Evolutionary conservation across 2,888 invertebrate species (phyloP).

Genomic region (Troilus luridus): DNA sequence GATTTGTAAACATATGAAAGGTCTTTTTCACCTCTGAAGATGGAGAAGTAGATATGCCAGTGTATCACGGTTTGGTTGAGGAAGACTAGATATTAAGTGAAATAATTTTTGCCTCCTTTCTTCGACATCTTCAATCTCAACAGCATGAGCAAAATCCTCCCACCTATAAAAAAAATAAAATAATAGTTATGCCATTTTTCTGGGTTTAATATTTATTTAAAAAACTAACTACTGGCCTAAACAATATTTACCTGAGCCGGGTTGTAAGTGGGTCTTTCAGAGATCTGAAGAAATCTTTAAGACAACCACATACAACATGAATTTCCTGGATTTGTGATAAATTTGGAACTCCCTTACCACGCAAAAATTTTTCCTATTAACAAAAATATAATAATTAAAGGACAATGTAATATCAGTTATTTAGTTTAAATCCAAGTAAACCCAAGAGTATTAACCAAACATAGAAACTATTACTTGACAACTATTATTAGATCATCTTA

Average conservation of each 20-base stretch:
- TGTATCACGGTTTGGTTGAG: slow-evolving; percentile 94
- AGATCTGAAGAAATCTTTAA: slow-evolving; percentile 93
- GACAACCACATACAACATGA: slow-evolving; percentile 91
- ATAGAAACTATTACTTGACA: neutral
- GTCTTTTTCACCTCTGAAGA: slow-evolving; percentile 78
- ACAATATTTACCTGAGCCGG: slow-evolving; percentile 67
- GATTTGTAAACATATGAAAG: neutral
- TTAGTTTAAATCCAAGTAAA: too few species aligned
- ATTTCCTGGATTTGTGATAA: slow-evolving; percentile 80
- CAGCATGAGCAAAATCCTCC: slow-evolving; percentile 82
- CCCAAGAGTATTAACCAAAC: too few species aligned
- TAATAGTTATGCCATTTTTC: neutral
- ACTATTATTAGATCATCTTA: neutral
- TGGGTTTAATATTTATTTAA: neutral
- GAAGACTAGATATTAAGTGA: slow-evolving; percentile 86
- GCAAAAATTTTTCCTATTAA: slow-evolving; percentile 83
- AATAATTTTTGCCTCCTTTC: slow-evolving; percentile 78
- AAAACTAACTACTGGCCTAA: neutral
- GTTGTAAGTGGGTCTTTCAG: slow-evolving; percentile 93
- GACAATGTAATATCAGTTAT: too few species aligned
- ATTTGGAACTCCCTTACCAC: slow-evolving; percentile 87
- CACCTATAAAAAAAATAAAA: slow-evolving; percentile 66
- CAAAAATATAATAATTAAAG: neutral
- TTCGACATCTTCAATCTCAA: slow-evolving; percentile 72
- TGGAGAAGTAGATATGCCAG: slow-evolving; percentile 93